Base-by-base conservation (phyloP, 2,113 vertebrate genomes). In the Zosterops japonicus region DNA sequence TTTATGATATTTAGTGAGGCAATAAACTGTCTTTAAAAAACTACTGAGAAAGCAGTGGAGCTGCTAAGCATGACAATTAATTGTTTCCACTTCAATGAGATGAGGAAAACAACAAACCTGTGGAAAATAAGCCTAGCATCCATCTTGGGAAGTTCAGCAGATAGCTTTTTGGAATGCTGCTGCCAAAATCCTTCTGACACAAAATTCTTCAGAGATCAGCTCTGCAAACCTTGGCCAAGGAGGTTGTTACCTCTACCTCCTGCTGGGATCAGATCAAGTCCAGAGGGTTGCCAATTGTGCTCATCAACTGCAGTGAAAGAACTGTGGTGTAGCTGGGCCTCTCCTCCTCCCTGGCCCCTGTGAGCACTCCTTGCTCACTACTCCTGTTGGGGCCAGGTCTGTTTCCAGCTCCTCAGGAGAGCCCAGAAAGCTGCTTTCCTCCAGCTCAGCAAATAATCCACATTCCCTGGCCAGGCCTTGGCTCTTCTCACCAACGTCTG, bases 311-410 rank as follows among this genome's bases (percentile, higher is more conserved):
- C 77, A 71, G 52, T 12, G 39, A 36, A 41, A 25, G 25, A 78
- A 22, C 16, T 5, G 55, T 1, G 8, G 10, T 6, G 9, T 2
- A 29, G 31, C 28, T 77, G 44, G 36, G 22, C 52, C 8, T 25
- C 27, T 61, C 33, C 50, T 42, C 39, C 39, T 89, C 14, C 24
- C 35, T 0, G 0, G 11, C 28, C 35, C 49, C 22, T 7, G 6
- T 4, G 47, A 23, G 22, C 41, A 4, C 21, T 56, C 50, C 53
- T 33, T 9, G 0, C 22, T 56, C 41, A 33, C 0, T 0, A 4
- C 24, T 41, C 49, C 57, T 8, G 1, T 1, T 29, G 53, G 22
- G 49, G 12, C 16, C 46, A 5, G 4, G 7, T 2, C 21, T 25
- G 42, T 52, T 67, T 59, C 74, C 35, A 19, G 28, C 4, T 75